Evolutionary conservation across 92 coral and sea anemone species (phyloP).

Genomic region (Paramuricea clavata): DNA sequence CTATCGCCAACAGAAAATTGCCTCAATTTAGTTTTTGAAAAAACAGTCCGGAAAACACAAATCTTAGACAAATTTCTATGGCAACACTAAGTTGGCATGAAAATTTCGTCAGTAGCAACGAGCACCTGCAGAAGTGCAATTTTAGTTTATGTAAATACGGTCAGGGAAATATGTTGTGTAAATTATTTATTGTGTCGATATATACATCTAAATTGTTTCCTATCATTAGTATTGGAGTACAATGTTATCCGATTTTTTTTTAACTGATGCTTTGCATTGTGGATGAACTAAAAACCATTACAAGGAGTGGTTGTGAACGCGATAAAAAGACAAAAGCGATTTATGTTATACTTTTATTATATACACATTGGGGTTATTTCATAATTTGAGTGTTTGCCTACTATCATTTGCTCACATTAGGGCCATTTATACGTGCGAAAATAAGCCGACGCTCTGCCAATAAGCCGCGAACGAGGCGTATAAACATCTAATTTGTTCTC

Average conservation of each 20-base stretch:
- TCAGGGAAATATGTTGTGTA: not conserved
- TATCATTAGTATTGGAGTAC: not conserved
- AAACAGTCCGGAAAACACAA: not conserved
- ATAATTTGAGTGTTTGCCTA: not conserved
- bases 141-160: constrained; percentile 5
- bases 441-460: too few relatives aligned
- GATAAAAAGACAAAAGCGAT: not conserved
- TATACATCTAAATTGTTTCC: not conserved
- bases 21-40: not conserved
- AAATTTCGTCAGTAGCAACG: constrained; percentile 32
- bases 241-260: not conserved
- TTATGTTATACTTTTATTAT: too few relatives aligned
- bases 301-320: not conserved
- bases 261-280: not conserved
- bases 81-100: constrained; percentile 21
- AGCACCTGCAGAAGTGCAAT: constrained; percentile 9
- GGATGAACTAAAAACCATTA: too few relatives aligned
- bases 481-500: too few relatives aligned
- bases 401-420: too few relatives aligned
- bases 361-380: not conserved
- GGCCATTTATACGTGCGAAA: too few relatives aligned
- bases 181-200: not conserved
- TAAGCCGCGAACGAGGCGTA: too few relatives aligned
- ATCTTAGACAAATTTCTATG: constrained; percentile 14
- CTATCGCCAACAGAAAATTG: not conserved